These are phyloP conservation scores for Poeciliopsis retropinna DNA, from an alignment of 2,113 vertebrate species.

Conservation along the genomic window DNA sequence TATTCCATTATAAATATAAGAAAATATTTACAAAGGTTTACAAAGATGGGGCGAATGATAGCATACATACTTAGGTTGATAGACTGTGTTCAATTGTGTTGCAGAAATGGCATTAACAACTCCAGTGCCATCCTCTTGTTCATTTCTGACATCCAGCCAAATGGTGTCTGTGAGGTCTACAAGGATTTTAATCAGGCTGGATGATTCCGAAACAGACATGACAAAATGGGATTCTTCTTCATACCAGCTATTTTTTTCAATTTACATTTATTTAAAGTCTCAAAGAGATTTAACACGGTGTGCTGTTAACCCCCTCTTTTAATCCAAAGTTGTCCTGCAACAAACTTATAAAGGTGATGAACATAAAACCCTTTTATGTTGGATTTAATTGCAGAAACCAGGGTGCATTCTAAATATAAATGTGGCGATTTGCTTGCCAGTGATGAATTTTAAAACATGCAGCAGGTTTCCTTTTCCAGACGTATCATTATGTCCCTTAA, in stretches of 20 bases:
- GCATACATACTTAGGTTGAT: slow-evolving; percentile 10
- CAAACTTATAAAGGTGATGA: not conserved
- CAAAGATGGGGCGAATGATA: slow-evolving; percentile 28
- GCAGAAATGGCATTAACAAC: slow-evolving; percentile 53
- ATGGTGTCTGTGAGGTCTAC: not conserved
- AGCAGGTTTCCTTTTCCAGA: slow-evolving; percentile 16
- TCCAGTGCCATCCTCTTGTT: slow-evolving; percentile 43
- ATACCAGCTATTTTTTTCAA: not conserved
- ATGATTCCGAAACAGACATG: not conserved
- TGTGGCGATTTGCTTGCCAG: not conserved
- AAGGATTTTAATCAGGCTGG: not conserved
- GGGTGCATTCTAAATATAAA: not conserved
- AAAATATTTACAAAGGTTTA: slow-evolving; percentile 27
- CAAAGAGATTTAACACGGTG: too few relatives aligned
- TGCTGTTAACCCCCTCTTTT: not conserved
- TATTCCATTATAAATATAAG: slow-evolving; percentile 34
- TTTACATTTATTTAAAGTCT: too few relatives aligned
- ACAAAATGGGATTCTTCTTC: not conserved
- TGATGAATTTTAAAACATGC: slow-evolving; percentile 43
- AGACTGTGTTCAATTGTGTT: slow-evolving; percentile 1
- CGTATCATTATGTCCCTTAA: slow-evolving; percentile 61
- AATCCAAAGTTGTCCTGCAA: not conserved
- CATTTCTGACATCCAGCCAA: not conserved
- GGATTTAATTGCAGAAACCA: too few relatives aligned
- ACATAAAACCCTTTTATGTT: not conserved